Percentiles rank a stretch among this genome's conserved stretches.
Evolutionary conservation across 2,888 invertebrate species (phyloP).

Genomic region (Pyrrhosoma nymphula): DNA sequence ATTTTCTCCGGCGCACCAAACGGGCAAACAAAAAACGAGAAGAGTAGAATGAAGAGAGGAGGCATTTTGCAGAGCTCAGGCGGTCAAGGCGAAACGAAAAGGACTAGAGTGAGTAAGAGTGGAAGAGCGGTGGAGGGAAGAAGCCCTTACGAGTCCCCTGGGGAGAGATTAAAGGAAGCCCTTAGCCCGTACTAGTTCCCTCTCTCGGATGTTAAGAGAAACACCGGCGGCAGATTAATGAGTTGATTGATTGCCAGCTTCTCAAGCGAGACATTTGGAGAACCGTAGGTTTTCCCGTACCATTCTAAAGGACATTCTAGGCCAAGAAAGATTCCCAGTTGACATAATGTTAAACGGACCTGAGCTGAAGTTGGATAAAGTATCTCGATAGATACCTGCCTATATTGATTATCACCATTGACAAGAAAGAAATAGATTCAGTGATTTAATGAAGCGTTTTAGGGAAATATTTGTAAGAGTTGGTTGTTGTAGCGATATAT

Average conservation of each 20-base stretch:
- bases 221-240: conserved; percentile 45
- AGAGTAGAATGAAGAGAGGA: background rate
- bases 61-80: background rate
- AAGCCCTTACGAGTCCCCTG: background rate
- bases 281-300: background rate
- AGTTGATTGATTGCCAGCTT: conserved; percentile 53
- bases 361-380: too few species aligned
- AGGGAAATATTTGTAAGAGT: too few species aligned
- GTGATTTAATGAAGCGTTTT: too few species aligned
- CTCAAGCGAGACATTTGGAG: background rate
- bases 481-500: too few species aligned
- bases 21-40: background rate
- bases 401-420: too few species aligned
- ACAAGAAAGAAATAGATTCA: too few species aligned
- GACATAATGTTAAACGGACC: background rate
- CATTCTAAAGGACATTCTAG: background rate
- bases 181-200: background rate
- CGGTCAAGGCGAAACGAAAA: background rate
- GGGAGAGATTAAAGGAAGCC: conserved; percentile 56
- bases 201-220: conserved; percentile 31
- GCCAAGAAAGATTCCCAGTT: background rate
- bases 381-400: too few species aligned
- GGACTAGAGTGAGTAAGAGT: background rate
- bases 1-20: background rate
- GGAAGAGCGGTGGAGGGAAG: background rate